A percentile compares a stretch with the other conserved stretches of the same genome.
These are phyloP conservation scores for Alcedo quadribrachys DNA, from an alignment of 2,797 vertebrate genomes.

Conservation along the genomic window DNA sequence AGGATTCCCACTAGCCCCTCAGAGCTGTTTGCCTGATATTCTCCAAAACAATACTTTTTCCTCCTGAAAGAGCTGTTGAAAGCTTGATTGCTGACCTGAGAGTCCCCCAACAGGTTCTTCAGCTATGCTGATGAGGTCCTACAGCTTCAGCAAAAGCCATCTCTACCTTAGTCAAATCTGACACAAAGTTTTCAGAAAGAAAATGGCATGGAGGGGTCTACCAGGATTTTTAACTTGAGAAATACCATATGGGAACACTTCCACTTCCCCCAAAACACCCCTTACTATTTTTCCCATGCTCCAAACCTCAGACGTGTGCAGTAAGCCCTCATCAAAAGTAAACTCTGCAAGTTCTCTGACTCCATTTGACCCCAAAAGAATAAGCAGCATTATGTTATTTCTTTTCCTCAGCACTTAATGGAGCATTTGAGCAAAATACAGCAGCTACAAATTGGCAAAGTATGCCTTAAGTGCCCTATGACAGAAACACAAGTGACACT, in stretches of 20 bases:
- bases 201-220: not conserved
- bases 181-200: not conserved
- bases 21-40: not conserved
- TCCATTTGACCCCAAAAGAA: not conserved
- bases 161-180: not conserved
- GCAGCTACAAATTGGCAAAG: not conserved
- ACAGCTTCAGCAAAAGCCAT: not conserved
- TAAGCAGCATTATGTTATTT: not conserved
- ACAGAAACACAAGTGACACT: conserved; percentile 28
- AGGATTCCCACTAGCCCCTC: not conserved
- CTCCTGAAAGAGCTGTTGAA: not conserved
- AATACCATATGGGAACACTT: not conserved
- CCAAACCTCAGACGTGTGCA: not conserved
- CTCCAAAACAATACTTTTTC: not conserved
- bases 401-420: not conserved
- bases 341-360: not conserved
- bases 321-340: not conserved
- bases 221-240: not conserved
- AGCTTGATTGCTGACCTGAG: not conserved
- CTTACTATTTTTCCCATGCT: not conserved
- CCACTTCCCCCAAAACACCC: not conserved
- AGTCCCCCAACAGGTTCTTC: not conserved
- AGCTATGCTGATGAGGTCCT: not conserved
- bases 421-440: not conserved
- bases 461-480: not conserved